Evolutionary conservation across 2,888 invertebrate genomes (phyloP), one percentile per base, ranked within the genome.

Genomic region (Disparrhopalites patrizii): DNA sequence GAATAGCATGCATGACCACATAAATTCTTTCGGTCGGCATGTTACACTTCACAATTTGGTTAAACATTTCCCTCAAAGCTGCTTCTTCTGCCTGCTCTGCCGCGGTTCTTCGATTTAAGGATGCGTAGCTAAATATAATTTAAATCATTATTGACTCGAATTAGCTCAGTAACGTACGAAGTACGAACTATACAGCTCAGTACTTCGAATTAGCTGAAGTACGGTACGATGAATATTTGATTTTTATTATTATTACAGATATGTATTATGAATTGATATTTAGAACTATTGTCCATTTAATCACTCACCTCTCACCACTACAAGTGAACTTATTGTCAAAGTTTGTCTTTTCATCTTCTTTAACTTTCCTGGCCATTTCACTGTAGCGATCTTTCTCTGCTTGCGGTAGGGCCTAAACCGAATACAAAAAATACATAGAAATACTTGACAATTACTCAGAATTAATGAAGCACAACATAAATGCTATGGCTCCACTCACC

Each of bases 281-380:
- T 31, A 8, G 30, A 13, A 5, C 15, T 25, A 8, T 10, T 5
- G 8, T 15, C 20, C 15, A 23, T 8, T 60, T 38, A 8, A 47
- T 18, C 4, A 23, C 23, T 25, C 57, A 73, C 71, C 68, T 72
- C 68, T 74, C 74, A 30, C 74, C 74, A 7, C 69, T 68, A 0
- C 47, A 43, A 0, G 73, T 73, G 43, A 72, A 74, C 43, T 74
- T 75, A 38, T 73, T 73, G 18, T 68, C 55, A 8, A 68, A 20
- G 27, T 73, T 67, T 31, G 20, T 40, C 33, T 69, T 74, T 15
- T 71, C 72, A 25, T 68, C 52, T 15, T 69, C 69, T 57, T 75
- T 75, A 1, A 57, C 67, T 8, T 61, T 52, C 33, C 72, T 72
- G 5, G 76, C 74, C 61, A 66, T 58, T 55, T 58, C 27, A 54